A percentile compares a stretch with the other conserved stretches of the same genome.
These are phyloP conservation scores for Archips xylosteana DNA, from an alignment of 2,888 invertebrate species.

Conservation along the genomic window DNA sequence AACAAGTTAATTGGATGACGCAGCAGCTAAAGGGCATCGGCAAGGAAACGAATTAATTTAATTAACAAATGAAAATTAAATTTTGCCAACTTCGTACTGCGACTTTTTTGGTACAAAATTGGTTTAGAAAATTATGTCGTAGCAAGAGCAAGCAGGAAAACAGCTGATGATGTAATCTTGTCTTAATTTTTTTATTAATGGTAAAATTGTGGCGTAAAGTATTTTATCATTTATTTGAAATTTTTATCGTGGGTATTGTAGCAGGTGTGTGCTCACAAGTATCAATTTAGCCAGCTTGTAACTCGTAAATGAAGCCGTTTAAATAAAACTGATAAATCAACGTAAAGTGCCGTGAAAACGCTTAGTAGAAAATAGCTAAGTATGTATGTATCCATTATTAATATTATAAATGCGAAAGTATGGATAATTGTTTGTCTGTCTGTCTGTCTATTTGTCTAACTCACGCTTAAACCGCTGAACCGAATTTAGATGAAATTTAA, in stretches of 20 bases:
- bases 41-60: slow-evolving; percentile 28
- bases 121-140: slow-evolving; percentile 4
- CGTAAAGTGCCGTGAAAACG: too few species aligned
- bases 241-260: not conserved
- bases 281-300: not conserved
- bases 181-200: not conserved
- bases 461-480: too few species aligned
- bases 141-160: slow-evolving; percentile 4
- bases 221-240: too few species aligned
- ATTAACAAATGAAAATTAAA: slow-evolving; percentile 27
- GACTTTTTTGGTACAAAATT: slow-evolving; percentile 10
- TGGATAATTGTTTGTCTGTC: too few species aligned
- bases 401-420: too few species aligned
- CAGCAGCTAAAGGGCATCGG: slow-evolving; percentile 4
- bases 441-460: too few species aligned
- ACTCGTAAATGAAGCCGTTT: too few species aligned
- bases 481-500: too few species aligned
- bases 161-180: not conserved
- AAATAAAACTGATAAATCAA: too few species aligned
- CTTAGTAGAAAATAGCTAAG: too few species aligned
- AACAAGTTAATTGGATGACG: slow-evolving; percentile 38
- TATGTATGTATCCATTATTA: too few species aligned
- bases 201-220: not conserved
- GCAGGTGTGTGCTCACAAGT: not conserved
- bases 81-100: slow-evolving; percentile 13